phyloP scores from a whole-genome alignment of 2,113 vertebrate species.

The Amazona guildingii region DNA sequence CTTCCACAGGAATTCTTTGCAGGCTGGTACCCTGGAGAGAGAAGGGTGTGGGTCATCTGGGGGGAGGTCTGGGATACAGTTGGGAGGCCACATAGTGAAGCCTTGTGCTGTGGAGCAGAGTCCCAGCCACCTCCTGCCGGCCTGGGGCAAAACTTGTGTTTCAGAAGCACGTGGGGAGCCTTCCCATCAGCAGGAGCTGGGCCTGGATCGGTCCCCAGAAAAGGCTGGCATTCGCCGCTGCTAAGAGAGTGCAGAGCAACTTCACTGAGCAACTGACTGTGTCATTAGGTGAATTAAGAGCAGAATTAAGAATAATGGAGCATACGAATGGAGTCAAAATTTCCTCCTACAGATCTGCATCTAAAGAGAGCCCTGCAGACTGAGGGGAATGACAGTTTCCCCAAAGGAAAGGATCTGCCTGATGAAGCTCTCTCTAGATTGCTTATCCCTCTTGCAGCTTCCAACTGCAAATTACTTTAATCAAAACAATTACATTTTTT shows the following conservation, averaged over 20 bases:
- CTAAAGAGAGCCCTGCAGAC: not conserved
- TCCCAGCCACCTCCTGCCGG: not conserved
- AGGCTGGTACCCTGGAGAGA: accelerated
- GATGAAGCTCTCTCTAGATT: not conserved
- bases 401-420: not conserved
- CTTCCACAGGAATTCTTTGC: not conserved
- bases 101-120: accelerated
- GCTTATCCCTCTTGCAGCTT: not conserved
- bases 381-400: not conserved
- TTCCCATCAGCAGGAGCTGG: not conserved
- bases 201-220: not conserved
- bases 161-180: not conserved
- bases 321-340: not conserved
- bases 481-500: not conserved
- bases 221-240: accelerated
- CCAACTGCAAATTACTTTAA: not conserved
- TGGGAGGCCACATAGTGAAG: not conserved
- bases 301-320: not conserved
- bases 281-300: not conserved
- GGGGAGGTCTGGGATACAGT: not conserved
- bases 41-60: accelerated
- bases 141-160: not conserved
- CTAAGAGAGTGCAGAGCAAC: not conserved
- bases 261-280: not conserved
- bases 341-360: not conserved